A percentile compares a stretch with the other conserved stretches of the same genome.
These are phyloP conservation scores for Leptinotarsa texana DNA, from an alignment of 1,140 invertebrate species.

Conservation along the genomic window DNA sequence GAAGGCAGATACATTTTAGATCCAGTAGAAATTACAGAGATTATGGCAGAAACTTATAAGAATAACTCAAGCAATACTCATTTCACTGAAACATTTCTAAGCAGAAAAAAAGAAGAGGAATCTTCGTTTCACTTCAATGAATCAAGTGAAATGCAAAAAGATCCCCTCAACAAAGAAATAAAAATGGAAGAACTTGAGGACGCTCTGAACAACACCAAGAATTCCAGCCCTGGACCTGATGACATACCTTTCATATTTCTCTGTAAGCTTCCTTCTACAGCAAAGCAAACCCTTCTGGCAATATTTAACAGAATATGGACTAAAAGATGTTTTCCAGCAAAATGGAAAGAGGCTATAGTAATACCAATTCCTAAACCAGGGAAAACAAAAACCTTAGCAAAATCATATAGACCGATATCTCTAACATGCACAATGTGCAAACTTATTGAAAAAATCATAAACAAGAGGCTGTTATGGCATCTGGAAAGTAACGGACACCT, in stretches of 20 bases:
- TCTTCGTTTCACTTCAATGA: too few relatives aligned
- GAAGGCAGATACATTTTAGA: not conserved
- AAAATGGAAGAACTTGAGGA: not conserved
- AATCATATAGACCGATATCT: slow-evolving; percentile 30
- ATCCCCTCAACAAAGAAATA: not conserved
- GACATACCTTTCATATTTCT: slow-evolving; percentile 24
- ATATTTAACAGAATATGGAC: slow-evolving; percentile 9
- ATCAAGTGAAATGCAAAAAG: not conserved
- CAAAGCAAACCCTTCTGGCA: not conserved
- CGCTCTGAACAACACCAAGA: not conserved
- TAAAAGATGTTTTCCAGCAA: not conserved
- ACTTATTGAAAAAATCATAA: slow-evolving; percentile 31
- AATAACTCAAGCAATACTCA: not conserved
- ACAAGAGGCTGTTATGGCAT: slow-evolving; percentile 21
- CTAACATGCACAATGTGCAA: slow-evolving; percentile 34
- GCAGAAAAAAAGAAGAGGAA: too few relatives aligned
- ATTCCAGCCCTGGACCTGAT: slow-evolving; percentile 11
- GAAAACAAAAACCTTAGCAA: slow-evolving; percentile 6
- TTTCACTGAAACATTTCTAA: not conserved
- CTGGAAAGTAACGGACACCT: slow-evolving; percentile 25
- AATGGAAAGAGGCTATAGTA: slow-evolving; percentile 20
- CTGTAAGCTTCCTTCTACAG: slow-evolving; percentile 3
- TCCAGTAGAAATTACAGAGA: not conserved
- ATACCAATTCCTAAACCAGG: slow-evolving; percentile 24
- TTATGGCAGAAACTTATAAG: not conserved